A percentile compares a stretch with the other conserved stretches of the same genome.
phyloP scores from a whole-genome alignment of 2,888 invertebrate species.

The Epiperipatus broadwayi region DNA sequence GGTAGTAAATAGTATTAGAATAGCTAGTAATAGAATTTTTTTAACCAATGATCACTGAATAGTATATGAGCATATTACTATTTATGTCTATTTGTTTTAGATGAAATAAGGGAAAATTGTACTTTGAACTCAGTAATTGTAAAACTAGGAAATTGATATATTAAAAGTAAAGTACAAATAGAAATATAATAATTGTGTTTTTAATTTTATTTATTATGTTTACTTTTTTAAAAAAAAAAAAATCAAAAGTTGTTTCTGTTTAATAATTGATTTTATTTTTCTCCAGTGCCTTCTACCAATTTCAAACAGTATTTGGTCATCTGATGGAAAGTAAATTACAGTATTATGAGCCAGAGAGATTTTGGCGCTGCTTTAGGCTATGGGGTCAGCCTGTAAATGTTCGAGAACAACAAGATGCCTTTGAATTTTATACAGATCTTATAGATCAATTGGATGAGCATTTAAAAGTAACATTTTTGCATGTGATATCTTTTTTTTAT shows the following conservation, averaged over 20 bases:
- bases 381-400: slow-evolving; percentile 35
- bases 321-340: slow-evolving; percentile 32
- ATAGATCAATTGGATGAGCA: slow-evolving; percentile 35
- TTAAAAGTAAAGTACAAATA: too few species aligned
- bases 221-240: neutral
- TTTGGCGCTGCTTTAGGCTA: slow-evolving; percentile 34
- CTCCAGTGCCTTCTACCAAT: slow-evolving; percentile 29
- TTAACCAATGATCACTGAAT: too few species aligned
- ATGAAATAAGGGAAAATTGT: too few species aligned
- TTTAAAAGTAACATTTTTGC: slow-evolving; percentile 28
- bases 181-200: too few species aligned
- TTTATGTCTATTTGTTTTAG: too few species aligned
- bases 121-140: too few species aligned
- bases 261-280: slow-evolving; percentile 13
- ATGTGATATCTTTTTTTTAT: neutral
- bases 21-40: too few species aligned
- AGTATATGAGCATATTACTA: too few species aligned
- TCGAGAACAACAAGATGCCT: slow-evolving; percentile 35
- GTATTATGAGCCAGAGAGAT: slow-evolving; percentile 32
- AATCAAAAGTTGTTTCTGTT: neutral
- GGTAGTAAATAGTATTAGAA: too few species aligned
- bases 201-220: slow-evolving; percentile 4
- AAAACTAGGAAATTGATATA: too few species aligned
- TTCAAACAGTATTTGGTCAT: slow-evolving; percentile 34
- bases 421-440: slow-evolving; percentile 35